Evolutionary conservation across 2,113 vertebrate genomes (phyloP).

Genomic region (Urocolius indicus): DNA sequence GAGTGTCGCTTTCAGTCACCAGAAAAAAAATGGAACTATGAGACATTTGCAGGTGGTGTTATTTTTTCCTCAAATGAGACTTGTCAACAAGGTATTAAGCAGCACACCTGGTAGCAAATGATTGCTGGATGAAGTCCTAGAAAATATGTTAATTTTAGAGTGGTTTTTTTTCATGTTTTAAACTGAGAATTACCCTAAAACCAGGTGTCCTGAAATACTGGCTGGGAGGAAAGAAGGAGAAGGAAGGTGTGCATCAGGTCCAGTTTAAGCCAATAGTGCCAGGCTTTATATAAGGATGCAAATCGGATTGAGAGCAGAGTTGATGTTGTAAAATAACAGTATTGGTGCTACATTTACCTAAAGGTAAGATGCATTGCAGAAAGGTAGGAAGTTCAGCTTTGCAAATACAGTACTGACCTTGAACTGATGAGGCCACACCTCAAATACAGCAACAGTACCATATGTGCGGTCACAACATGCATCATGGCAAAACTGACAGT

Average conservation of each 20-base stretch:
- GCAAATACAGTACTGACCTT: background rate
- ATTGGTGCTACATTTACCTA: background rate
- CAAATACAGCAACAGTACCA: background rate
- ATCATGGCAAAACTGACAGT: background rate
- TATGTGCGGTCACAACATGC: background rate
- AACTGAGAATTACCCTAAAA: background rate
- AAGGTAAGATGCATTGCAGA: background rate
- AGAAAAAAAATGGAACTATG: background rate
- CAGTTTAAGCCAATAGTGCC: background rate
- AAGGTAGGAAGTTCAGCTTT: background rate
- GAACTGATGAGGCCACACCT: background rate
- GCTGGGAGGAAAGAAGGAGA: background rate
- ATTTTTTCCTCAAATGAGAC: background rate
- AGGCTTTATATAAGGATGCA: background rate
- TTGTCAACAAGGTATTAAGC: constrained; percentile 4
- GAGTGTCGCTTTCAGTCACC: background rate
- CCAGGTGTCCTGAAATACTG: background rate
- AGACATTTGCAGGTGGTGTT: background rate
- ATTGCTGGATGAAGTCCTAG: constrained; percentile 2
- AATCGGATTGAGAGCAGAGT: background rate
- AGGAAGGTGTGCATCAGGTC: background rate
- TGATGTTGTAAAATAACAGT: background rate
- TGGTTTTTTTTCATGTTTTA: background rate
- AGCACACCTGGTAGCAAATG: background rate
- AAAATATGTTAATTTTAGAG: background rate